These are phyloP conservation scores for Thamnophis sirtalis DNA, from an alignment of 2,113 vertebrate genomes.

Conservation along the genomic window DNA sequence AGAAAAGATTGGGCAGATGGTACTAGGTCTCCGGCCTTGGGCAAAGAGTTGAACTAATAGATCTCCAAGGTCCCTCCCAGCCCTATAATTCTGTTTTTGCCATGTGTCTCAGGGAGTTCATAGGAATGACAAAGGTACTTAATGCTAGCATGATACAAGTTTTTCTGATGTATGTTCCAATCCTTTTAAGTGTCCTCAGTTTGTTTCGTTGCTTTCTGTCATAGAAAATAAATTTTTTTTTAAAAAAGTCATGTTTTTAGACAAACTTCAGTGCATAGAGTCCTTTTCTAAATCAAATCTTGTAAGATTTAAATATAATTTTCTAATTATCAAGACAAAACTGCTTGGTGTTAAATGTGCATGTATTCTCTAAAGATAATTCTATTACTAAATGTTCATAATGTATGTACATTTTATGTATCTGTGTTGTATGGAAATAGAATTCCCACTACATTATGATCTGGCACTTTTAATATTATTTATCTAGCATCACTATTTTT, in stretches of 20 bases:
- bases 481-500: not conserved
- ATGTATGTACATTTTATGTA: not conserved
- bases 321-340: not conserved
- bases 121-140: not conserved
- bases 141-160: not conserved
- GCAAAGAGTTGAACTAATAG: not conserved
- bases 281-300: not conserved
- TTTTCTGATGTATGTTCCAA: not conserved
- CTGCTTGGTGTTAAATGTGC: not conserved
- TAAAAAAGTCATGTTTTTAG: not conserved
- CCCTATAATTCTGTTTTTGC: not conserved
- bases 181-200: not conserved
- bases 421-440: not conserved
- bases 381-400: not conserved
- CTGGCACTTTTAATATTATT: not conserved
- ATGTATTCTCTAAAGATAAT: not conserved
- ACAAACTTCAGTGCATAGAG: not conserved
- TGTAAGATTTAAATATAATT: not conserved
- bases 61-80: not conserved
- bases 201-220: not conserved
- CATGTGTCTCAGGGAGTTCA: not conserved
- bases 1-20: not conserved
- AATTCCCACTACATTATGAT: not conserved
- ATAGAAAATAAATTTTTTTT: not conserved
- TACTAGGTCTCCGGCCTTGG: not conserved